Conservation (phyloP, 1,140 invertebrate species). For the Zaprionus nigranus region DNA sequence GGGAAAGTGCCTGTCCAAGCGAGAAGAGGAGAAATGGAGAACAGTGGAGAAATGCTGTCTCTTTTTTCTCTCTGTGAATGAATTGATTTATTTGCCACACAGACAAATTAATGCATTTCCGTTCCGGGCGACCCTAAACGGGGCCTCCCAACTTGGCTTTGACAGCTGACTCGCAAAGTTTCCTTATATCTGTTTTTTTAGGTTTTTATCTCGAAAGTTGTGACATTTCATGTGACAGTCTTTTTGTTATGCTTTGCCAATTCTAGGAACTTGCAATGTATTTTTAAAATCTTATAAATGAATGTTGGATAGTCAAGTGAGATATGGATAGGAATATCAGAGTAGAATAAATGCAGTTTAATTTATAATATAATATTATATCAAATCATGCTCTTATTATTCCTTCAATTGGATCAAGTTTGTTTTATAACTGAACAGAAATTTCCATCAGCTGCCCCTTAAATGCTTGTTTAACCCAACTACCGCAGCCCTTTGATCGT, state of each 20-base stretch:
- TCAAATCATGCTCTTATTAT: too few species aligned
- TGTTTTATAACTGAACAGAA: neutral
- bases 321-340: neutral
- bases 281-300: neutral
- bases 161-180: constrained; percentile 48
- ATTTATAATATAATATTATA: too few species aligned
- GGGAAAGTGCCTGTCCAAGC: constrained; percentile 62
- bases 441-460: neutral
- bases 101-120: constrained; percentile 79
- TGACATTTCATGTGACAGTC: constrained; percentile 25
- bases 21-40: neutral
- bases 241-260: constrained; percentile 26
- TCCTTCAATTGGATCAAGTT: too few species aligned
- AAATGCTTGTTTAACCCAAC: neutral
- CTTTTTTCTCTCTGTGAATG: constrained; percentile 34
- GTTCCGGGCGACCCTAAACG: constrained; percentile 50
- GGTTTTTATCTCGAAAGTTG: constrained; percentile 4
- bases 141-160: constrained; percentile 29
- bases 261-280: constrained; percentile 7
- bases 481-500: constrained; percentile 30
- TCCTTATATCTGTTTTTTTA: constrained; percentile 10
- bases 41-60: constrained; percentile 18
- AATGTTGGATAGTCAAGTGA: neutral
- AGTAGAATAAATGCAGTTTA: too few species aligned
- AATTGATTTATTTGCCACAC: constrained; percentile 72